phyloP scores from a whole-genome alignment of 2,888 invertebrate genomes.

The Podabrus alpinus region DNA sequence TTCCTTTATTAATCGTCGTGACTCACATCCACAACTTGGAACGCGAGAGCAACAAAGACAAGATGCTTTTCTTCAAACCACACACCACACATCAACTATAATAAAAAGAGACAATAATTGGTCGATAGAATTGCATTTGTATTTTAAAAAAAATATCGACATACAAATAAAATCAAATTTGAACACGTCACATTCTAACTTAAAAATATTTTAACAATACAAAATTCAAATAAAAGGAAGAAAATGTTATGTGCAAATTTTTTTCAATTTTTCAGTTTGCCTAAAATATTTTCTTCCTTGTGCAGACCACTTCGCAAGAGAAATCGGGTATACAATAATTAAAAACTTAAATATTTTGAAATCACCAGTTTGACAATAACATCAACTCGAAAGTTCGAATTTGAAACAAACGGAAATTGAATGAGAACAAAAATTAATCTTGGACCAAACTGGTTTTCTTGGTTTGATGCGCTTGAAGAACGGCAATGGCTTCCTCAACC shows the following conservation, averaged over 20 bases:
- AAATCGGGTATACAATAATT: conserved; percentile 1
- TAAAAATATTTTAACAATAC: conserved; percentile 14
- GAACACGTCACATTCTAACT: conserved; percentile 13
- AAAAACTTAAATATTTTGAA: not conserved
- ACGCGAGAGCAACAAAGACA: not conserved
- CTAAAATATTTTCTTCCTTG: conserved; percentile 25
- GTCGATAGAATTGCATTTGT: not conserved
- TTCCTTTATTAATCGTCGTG: not conserved
- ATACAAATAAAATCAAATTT: not conserved
- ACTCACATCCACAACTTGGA: not conserved
- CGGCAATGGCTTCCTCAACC: conserved; percentile 97
- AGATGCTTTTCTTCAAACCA: not conserved
- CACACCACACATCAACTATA: not conserved
- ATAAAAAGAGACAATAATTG: not conserved
- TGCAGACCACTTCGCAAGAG: not conserved
- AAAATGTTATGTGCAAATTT: conserved; percentile 17
- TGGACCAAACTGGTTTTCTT: conserved; percentile 36
- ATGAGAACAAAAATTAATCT: conserved; percentile 32
- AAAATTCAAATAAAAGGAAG: conserved; percentile 23
- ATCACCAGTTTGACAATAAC: not conserved
- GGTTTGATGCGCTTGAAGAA: conserved; percentile 94
- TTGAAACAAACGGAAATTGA: not conserved
- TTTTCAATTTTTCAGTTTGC: conserved; percentile 19
- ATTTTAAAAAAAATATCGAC: conserved; percentile 1
- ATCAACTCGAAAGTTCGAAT: not conserved